Evolutionary conservation across 1,140 invertebrate species (phyloP), one percentile per base, ranked within the genome.

Genomic region (Aphelenchoides fujianensis): DNA sequence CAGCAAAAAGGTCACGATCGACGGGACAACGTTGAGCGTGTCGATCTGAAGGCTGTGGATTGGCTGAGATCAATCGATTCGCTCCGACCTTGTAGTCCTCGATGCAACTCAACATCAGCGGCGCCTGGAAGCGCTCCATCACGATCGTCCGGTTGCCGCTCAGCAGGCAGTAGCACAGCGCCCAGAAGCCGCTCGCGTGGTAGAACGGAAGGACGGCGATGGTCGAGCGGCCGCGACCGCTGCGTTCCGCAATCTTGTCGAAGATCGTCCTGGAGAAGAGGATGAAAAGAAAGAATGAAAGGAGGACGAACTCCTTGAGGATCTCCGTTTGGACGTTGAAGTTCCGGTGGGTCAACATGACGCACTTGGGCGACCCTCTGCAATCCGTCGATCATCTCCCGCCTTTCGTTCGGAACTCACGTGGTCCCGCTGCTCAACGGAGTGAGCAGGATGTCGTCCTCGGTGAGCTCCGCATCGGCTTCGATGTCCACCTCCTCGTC

Each of bases 1-100:
- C 12, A 77, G 78, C 48, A 86, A 70, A 72, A 85, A 87, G 35
- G 80, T 70, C 7, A 84, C 70, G 31, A 86, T 84, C 0, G 85
- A 82, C 32, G 86, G 85, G 2, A 85, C 85, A 1, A 74, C 2
- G 36, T 74, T 74, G 2, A 74, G 30, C 1, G 48, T 61, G 35
- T 74, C 74, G 19, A 74, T 52, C 72, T 74, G 23, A 64, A 73
- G 55, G n/a, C 16, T 54, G 16, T n/a, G n/a, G n/a, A n/a, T n/a
- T n/a, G n/a, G n/a, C n/a, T n/a, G n/a, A n/a, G n/a, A n/a, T n/a
- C n/a, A n/a, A n/a, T n/a, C n/a, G n/a, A 16, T 19, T 70, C 30
- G 72, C 74, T n/a, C n/a, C n/a, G n/a, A n/a, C n/a, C 61, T 76
- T 75, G 30, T 80, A 80, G 27, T 79, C 69, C 34, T 80, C 76